phyloP scores from a whole-genome alignment of 2,888 invertebrate genomes.

The Priapulus caudatus region DNA sequence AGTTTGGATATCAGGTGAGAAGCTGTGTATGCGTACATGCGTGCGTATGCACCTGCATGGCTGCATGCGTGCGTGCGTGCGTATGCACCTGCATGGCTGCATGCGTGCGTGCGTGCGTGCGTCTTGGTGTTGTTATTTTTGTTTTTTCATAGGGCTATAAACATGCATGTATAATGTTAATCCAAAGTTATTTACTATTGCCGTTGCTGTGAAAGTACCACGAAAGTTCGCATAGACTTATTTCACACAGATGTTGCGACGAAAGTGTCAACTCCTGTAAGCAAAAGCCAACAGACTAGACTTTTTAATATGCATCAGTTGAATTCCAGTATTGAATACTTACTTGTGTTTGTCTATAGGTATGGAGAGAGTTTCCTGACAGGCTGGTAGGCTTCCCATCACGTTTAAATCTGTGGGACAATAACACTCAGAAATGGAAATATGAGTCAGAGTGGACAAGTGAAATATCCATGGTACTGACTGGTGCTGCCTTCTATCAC shows the following conservation, averaged over 20 bases:
- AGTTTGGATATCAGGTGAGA: constrained; percentile 67
- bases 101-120: too few species aligned
- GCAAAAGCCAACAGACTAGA: not conserved
- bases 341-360: constrained; percentile 46
- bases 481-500: constrained; percentile 92
- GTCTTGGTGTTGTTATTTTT: not conserved
- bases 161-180: too few species aligned
- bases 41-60: too few species aligned
- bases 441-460: constrained; percentile 98
- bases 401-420: constrained; percentile 85
- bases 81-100: too few species aligned
- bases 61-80: too few species aligned
- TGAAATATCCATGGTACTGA: constrained; percentile 79
- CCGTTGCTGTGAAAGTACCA: too few species aligned
- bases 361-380: constrained; percentile 93
- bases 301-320: too few species aligned
- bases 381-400: constrained; percentile 92
- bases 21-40: not conserved
- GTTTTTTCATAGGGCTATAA: not conserved
- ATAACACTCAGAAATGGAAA: constrained; percentile 67
- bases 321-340: not conserved
- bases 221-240: too few species aligned
- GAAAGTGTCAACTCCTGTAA: too few species aligned
- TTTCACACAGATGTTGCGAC: too few species aligned
- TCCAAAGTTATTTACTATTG: too few species aligned